Conservation (phyloP, 2,113 vertebrate species). For the Rhipidura dahli region DNA sequence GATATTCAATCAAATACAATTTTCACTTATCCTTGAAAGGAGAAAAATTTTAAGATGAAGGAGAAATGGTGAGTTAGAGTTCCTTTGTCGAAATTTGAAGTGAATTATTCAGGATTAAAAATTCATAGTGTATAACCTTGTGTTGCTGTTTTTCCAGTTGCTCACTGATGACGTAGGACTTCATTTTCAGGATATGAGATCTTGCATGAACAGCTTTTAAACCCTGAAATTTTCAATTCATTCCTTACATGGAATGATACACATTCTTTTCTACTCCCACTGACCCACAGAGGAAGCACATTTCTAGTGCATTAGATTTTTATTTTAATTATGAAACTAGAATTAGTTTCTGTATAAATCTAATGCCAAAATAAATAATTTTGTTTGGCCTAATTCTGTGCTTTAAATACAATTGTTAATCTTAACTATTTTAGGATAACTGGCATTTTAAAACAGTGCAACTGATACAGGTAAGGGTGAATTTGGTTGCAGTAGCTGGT, state of each 20-base stretch:
- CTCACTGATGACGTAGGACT: background rate
- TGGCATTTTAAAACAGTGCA: background rate
- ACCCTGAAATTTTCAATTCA: background rate
- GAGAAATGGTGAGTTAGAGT: background rate
- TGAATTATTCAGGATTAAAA: background rate
- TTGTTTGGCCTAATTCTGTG: background rate
- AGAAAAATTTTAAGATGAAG: background rate
- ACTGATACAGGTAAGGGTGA: background rate
- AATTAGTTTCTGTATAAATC: background rate
- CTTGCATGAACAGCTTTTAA: background rate
- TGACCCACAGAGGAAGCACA: background rate
- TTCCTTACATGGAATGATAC: background rate
- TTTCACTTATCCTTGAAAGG: background rate
- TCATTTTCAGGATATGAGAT: background rate
- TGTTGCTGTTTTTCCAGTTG: background rate
- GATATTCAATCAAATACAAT: background rate
- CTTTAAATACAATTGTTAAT: background rate
- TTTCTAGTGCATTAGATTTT: background rate
- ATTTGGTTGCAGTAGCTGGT: background rate
- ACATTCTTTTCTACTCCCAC: background rate
- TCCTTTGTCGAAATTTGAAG: background rate
- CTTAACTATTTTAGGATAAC: background rate
- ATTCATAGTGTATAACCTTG: background rate
- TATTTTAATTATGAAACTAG: background rate
- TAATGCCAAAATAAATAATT: background rate